Base-by-base conservation (phyloP, 2,113 vertebrate species). In the Colaptes auratus region DNA sequence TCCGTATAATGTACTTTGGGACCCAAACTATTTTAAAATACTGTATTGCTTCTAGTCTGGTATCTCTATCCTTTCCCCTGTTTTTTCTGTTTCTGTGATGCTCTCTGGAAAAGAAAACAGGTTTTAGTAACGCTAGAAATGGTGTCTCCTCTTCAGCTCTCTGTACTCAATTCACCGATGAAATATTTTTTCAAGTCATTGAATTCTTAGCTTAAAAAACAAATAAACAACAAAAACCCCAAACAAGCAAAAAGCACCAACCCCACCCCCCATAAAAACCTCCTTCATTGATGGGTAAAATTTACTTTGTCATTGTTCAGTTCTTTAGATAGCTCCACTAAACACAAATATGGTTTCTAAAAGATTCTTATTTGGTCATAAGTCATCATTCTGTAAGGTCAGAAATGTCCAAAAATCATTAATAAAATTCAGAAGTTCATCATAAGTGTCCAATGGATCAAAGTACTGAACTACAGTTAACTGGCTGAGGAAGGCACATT, bases 371-470 rank as follows among this genome's bases (percentile, higher is more conserved):
- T 96, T 97, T 96, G 94, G 67, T 95, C 82, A 96, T 31, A 93
- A 92, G 36, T 69, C 88, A 89, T 96, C 92, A 78, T 96, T 97
- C 96, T 97, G 76, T 91, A 94, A 94, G 60, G 44, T 56, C 81
- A 76, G 23, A 90, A 81, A 90, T 94, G 93, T 90, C 80, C 90
- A 95, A 92, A 97, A 95, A 81, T 70, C 64, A 93, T 95, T 72
- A 81, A 71, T 96, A 97, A 96, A 97, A 94, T 96, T 89, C 94
- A 93, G 66, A 95, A 95, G 74, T 91, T 94, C 83, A 72, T 94
- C 77, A 91, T 82, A 95, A 97, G 4, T 72, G 20, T 63, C 73
- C 84, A 33, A 31, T 20, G 72, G n/a, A 81, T 56, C 17, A 73
- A 85, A 89, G 31, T 73, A 50, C 48, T 73, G 42, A 81, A 55